Evolutionary conservation across 2,113 vertebrate species (phyloP), one percentile per base, ranked within the genome.

Genomic region (Willisornis vidua): DNA sequence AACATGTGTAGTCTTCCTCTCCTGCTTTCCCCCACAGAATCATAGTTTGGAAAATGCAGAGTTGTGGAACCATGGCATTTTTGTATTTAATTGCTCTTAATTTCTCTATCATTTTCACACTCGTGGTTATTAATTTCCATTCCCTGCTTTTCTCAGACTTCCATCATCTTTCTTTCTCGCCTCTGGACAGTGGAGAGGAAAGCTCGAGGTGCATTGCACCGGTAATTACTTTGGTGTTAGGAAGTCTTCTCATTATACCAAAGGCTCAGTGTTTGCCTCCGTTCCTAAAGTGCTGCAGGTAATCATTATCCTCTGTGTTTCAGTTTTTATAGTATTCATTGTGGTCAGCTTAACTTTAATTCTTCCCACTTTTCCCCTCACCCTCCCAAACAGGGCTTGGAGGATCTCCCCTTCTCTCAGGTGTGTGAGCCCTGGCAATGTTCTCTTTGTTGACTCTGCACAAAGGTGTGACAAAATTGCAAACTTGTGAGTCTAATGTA

Each of bases 391-490:
- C 0, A 35, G 52, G 39, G 58, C 43, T 73, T 7, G 2, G 26
- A 83, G 63, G 57, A 17, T 63, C 51, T 81, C 24, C 20, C 10
- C 66, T 75, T 78, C 52, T 49, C 72, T 92, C 70, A 94, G 87
- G 77, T 94, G 92, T 79, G 67, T 10, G 74, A 93, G 63, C 48
- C 65, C 73, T 63, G 82, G 62, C 85, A 92, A 91, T 90, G 46
- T 67, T 82, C 81, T 72, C 66, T 87, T 93, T 94, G 76, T 96
- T 92, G 95, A 61, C 80, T 86, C 70, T 78, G 61, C 93, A 71
- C 62, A 95, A 86, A 97, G 91, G 94, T 97, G 95, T 94, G 90
- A 79, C 58, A 72, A 91, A 89, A 96, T 94, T 95, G 94, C 85
- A 94, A 89, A 96, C 67, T 82, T 86, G 71, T 75, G 91, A 97